phyloP scores from a whole-genome alignment of 2,888 invertebrate species.

The Pterobdella sp. region DNA sequence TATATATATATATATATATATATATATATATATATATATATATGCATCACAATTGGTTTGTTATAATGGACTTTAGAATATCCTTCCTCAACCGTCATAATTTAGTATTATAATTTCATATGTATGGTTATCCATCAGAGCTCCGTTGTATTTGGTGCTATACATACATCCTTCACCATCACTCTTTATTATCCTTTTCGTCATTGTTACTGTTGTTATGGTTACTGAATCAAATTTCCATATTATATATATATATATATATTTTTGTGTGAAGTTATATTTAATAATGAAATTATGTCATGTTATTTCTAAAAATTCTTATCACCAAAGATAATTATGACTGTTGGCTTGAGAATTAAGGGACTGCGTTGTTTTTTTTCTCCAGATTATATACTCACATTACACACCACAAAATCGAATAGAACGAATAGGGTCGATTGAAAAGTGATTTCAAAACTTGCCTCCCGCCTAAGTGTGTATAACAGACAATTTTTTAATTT shows the following conservation, averaged over 20 bases:
- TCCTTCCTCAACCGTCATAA: too few relatives aligned
- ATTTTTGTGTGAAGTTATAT: conserved; percentile 5
- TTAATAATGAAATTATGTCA: background rate
- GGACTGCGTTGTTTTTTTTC: background rate
- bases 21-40: too few relatives aligned
- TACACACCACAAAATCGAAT: too few relatives aligned
- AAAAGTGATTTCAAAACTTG: background rate
- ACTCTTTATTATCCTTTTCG: background rate
- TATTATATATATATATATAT: background rate
- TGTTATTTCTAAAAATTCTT: background rate
- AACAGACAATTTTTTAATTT: background rate
- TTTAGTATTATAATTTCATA: too few relatives aligned
- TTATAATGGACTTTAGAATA: too few relatives aligned
- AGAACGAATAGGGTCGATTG: conserved; percentile 2
- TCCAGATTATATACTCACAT: background rate
- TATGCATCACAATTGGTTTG: too few relatives aligned
- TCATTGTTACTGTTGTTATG: conserved; percentile 6
- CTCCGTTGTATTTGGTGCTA: too few relatives aligned
- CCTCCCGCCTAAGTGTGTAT: background rate
- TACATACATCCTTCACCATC: background rate
- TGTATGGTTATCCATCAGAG: too few relatives aligned
- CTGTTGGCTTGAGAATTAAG: conserved; percentile 7
- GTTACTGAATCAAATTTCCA: conserved; percentile 15
- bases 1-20: conserved; percentile 2
- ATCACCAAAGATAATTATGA: background rate